phyloP scores from a whole-genome alignment of 2,888 invertebrate genomes.

The Mayetiola destructor region DNA sequence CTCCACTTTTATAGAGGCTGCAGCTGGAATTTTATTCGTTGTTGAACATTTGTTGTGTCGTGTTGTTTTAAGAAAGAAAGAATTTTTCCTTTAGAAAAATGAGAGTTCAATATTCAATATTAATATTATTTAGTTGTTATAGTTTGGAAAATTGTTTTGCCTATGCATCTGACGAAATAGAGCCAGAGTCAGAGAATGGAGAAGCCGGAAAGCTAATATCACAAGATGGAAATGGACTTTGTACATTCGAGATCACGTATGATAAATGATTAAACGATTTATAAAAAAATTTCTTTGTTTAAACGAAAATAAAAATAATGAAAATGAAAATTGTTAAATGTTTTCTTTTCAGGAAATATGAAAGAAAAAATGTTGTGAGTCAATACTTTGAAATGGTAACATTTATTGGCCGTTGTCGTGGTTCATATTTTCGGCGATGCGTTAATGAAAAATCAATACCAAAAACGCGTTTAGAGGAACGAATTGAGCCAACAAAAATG shows the following conservation, averaged over 20 bases:
- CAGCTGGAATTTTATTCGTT: too few species aligned
- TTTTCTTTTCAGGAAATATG: not conserved
- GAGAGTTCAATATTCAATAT: too few species aligned
- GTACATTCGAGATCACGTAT: not conserved
- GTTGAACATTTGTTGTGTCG: too few species aligned
- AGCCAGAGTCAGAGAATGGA: too few species aligned
- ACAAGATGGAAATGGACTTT: not conserved
- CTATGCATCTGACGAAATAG: too few species aligned
- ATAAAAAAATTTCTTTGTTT: not conserved
- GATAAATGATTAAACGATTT: not conserved
- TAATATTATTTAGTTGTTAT: too few species aligned
- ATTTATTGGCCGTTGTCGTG: not conserved
- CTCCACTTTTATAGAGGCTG: too few species aligned
- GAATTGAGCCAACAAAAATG: not conserved
- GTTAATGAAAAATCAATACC: not conserved
- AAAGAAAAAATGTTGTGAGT: not conserved
- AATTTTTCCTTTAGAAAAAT: too few species aligned
- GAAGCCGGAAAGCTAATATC: too few species aligned
- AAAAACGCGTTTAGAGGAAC: not conserved
- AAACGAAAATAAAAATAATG: not conserved
- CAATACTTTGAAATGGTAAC: not conserved
- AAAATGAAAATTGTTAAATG: not conserved
- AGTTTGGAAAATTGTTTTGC: too few species aligned
- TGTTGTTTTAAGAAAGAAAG: too few species aligned
- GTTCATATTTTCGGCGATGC: not conserved